A percentile compares a stretch with the other conserved stretches of the same genome.
Evolutionary conservation across 2,113 vertebrate genomes (phyloP).

Genomic region (Coturnix japonica): DNA sequence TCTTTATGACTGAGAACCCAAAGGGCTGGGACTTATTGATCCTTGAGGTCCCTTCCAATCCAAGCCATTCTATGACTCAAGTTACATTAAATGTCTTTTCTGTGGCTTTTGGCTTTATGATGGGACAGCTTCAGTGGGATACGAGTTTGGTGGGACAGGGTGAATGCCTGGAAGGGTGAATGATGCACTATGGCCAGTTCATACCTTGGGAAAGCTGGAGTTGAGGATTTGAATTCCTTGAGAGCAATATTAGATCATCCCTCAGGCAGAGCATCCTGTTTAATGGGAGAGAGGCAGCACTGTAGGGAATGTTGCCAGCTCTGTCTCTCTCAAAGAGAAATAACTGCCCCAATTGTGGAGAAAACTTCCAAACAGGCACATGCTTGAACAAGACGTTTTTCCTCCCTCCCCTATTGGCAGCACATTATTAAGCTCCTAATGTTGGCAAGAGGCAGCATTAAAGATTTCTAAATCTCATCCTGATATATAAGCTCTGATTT

Average conservation of each 20-base stretch:
- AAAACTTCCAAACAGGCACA: background rate
- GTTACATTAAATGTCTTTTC: background rate
- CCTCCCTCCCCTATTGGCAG: background rate
- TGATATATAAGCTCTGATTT: rapidly evolving
- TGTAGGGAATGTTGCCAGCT: background rate
- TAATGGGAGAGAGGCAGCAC: background rate
- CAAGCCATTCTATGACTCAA: no score
- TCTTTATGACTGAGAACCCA: background rate
- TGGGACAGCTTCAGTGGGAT: background rate
- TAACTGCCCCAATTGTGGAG: background rate
- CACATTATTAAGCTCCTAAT: background rate
- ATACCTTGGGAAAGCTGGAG: background rate
- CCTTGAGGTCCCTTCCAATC: no score
- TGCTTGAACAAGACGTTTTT: rapidly evolving
- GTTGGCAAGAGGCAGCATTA: background rate
- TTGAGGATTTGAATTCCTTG: background rate
- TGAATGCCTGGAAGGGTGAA: background rate
- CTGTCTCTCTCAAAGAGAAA: background rate
- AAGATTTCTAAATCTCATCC: background rate
- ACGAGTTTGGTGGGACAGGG: background rate
- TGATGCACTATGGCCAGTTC: background rate
- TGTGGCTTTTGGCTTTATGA: background rate
- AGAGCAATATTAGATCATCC: background rate
- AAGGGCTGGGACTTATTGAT: no score
- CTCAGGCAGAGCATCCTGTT: background rate